These are phyloP conservation scores for Erebia ligea DNA, from an alignment of 2,888 invertebrate genomes.

Conservation along the genomic window DNA sequence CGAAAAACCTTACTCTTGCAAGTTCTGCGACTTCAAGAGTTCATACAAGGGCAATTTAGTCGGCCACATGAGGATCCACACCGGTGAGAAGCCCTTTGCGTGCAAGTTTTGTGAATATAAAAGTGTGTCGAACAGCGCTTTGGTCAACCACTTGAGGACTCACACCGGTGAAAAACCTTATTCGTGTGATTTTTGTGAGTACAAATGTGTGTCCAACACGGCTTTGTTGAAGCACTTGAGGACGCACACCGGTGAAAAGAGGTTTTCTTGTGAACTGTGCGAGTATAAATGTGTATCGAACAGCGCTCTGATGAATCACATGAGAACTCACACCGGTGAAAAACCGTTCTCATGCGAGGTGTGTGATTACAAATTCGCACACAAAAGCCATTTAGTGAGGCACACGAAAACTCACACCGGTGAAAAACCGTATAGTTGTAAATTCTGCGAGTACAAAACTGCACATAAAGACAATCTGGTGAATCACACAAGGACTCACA, in stretches of 20 bases:
- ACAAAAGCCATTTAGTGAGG: neutral
- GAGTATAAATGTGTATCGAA: neutral
- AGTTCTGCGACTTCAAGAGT: neutral
- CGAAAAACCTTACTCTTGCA: neutral
- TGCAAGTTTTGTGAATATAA: neutral
- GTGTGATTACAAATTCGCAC: neutral
- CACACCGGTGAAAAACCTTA: slow-evolving; percentile 9
- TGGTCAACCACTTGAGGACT: neutral
- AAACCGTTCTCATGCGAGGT: neutral
- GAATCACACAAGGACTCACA: neutral
- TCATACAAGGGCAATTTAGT: neutral
- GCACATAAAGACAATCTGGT: neutral
- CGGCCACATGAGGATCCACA: neutral
- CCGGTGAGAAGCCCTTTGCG: neutral
- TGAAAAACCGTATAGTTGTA: neutral
- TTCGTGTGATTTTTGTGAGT: slow-evolving; percentile 47
- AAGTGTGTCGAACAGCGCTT: neutral
- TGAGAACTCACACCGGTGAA: slow-evolving; percentile 4
- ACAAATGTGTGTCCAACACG: neutral
- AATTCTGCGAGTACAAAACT: neutral
- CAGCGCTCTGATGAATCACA: neutral
- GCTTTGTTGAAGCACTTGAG: neutral
- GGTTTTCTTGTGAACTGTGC: neutral
- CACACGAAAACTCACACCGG: slow-evolving; percentile 5
- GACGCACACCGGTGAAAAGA: neutral